Base-by-base conservation (phyloP, 1,140 invertebrate species). In the Drosophila eugracilis region DNA sequence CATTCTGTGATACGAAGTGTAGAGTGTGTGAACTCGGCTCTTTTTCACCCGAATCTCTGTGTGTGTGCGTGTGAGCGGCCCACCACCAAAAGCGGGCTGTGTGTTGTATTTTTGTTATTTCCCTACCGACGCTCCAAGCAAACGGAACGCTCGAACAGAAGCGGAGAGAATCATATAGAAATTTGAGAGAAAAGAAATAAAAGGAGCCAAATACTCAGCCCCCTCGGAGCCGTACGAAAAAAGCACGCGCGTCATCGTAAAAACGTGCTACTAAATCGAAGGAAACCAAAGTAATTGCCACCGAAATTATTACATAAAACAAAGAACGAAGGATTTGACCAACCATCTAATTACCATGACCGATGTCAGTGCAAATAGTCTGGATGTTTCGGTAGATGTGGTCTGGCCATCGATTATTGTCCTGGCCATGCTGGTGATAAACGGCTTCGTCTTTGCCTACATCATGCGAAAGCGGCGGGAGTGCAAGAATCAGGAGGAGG, bases 211-310 rank as follows among this genome's bases (percentile, higher is more conserved):
- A n/a, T n/a, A 32, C 10, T 12, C 30, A 32, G 10, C 15, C 34
- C 17, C 28, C 4, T 9, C 44, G 32, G 30, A 12, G 30, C 9
- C 10, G 22, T 19, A 34, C 34, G 26, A 49, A 32, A 53, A 54
- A 86, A 85, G 81, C 77, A 86, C 81, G 63, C 81, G 81, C 83
- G 66, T 77, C 67, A 81, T 70, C 58, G 48, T 47, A 54, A 85
- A 88, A 81, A 83, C 78, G 81, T 88, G 78, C 59, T 81, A 53
- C 30, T 5, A 24, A 60, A 55, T 32, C 44, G 19, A 10, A 22
- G 7, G 7, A 63, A 47, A 26, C 26, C 28, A 17, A 24, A 57
- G 22, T 50, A 45, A 62, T 22, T 47, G 30, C 36, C 3, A 32
- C 9, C 12, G 30, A 62, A 70, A n/a, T n/a, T n/a, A n/a, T 81